These are phyloP conservation scores for Eristalis arbustorum DNA, from an alignment of 2,888 invertebrate genomes.

Conservation along the genomic window DNA sequence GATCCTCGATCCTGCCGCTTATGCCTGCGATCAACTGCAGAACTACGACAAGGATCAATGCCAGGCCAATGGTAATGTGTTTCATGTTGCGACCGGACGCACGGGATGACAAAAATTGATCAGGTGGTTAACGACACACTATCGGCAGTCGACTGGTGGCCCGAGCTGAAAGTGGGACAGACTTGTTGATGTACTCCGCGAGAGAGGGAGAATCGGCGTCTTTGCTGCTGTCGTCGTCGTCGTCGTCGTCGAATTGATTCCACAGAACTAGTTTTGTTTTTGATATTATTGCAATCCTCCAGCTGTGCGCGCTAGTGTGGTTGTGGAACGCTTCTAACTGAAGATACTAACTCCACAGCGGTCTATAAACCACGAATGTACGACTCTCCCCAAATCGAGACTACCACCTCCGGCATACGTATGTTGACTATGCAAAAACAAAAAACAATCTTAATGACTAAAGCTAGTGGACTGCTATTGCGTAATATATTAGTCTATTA, in stretches of 20 bases:
- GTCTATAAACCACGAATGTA: constrained; percentile 48
- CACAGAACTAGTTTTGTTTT: constrained; percentile 59
- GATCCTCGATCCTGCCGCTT: constrained; percentile 32
- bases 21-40: constrained; percentile 22
- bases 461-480: constrained; percentile 41
- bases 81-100: constrained; percentile 32
- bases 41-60: constrained; percentile 27
- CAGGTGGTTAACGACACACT: constrained; percentile 60
- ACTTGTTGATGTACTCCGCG: constrained; percentile 36
- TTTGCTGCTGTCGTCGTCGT: background rate
- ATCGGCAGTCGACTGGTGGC: constrained; percentile 54
- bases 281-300: constrained; percentile 56
- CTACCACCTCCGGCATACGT: constrained; percentile 16
- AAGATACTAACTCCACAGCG: constrained; percentile 41
- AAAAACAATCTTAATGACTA: constrained; percentile 12
- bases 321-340: constrained; percentile 51
- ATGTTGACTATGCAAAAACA: background rate
- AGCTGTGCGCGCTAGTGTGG: constrained; percentile 38
- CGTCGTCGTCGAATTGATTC: constrained; percentile 17
- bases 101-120: constrained; percentile 40
- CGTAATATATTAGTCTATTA: constrained; percentile 40
- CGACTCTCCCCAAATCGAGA: constrained; percentile 8
- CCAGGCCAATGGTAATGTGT: constrained; percentile 33
- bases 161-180: constrained; percentile 40
- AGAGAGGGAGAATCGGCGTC: constrained; percentile 3